Percentiles rank a stretch among this genome's conserved stretches.
Evolutionary conservation across 37 sponge, comb jelly and placozoan species (phyloP).

Genomic region (Eunapius fragilis): DNA sequence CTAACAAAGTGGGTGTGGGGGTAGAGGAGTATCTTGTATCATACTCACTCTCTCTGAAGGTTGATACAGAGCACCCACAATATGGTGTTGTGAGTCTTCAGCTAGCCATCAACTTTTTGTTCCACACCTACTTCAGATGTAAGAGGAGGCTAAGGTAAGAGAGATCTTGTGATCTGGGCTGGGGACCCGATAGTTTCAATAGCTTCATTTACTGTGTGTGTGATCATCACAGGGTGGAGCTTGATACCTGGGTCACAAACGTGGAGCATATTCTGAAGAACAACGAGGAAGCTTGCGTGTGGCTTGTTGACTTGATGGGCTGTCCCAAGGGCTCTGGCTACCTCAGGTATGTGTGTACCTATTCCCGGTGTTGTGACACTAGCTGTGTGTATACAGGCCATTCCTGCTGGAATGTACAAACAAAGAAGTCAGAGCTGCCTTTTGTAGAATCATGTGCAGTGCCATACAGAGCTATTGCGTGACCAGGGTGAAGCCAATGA

Average conservation of each 20-base stretch:
- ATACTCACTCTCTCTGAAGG: background rate
- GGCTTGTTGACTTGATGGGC: slow-evolving; percentile 65
- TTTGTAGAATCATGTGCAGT: slow-evolving; percentile 34
- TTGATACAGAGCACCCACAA: background rate
- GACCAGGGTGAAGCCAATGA: slow-evolving; percentile 6
- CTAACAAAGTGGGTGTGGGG: slow-evolving; percentile 58
- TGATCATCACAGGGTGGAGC: slow-evolving; percentile 27
- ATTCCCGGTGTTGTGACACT: background rate
- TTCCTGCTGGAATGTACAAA: slow-evolving; percentile 76
- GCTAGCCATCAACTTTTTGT: slow-evolving; percentile 79
- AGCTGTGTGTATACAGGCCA: slow-evolving; percentile 39
- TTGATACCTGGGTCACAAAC: slow-evolving; percentile 43
- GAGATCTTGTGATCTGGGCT: too few relatives aligned
- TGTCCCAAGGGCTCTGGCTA: slow-evolving; percentile 22
- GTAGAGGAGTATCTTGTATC: background rate
- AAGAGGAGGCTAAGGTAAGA: background rate
- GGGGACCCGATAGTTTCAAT: too few relatives aligned
- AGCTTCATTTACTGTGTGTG: too few relatives aligned
- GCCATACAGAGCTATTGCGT: slow-evolving; percentile 40
- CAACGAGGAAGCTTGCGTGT: slow-evolving; percentile 55
- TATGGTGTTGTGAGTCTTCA: slow-evolving; percentile 59
- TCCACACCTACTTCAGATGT: slow-evolving; percentile 82
- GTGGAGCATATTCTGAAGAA: slow-evolving; percentile 33
- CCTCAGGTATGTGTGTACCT: slow-evolving; percentile 56
- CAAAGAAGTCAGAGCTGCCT: slow-evolving; percentile 64